These are phyloP conservation scores for Parasteatoda lunata DNA, from an alignment of 2,888 invertebrate genomes.

Conservation along the genomic window DNA sequence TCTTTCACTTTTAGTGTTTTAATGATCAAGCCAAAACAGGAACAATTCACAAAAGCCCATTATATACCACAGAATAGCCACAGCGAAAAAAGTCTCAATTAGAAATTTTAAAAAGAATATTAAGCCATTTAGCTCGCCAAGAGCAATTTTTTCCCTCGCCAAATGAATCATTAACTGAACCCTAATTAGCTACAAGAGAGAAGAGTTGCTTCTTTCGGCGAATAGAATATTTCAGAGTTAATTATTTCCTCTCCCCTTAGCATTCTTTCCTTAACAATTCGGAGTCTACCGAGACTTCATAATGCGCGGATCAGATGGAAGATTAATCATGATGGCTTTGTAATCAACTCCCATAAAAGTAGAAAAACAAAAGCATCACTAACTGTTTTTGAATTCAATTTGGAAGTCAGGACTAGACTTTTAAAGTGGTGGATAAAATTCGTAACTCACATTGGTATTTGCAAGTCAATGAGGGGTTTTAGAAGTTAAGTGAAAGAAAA, in stretches of 20 bases:
- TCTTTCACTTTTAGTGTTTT: too few relatives aligned
- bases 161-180: neutral
- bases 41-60: slow-evolving; percentile 1
- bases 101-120: neutral
- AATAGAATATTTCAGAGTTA: neutral
- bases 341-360: too few relatives aligned
- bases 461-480: too few relatives aligned
- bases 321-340: neutral
- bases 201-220: neutral
- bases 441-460: too few relatives aligned
- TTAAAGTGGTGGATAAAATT: too few relatives aligned
- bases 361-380: too few relatives aligned
- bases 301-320: neutral
- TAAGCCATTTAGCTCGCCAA: neutral
- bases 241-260: neutral
- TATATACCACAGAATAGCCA: neutral
- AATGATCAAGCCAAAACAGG: neutral
- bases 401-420: too few relatives aligned
- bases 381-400: too few relatives aligned
- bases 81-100: neutral
- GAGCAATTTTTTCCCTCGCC: neutral
- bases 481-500: too few relatives aligned
- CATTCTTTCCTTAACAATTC: too few relatives aligned
- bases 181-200: neutral
- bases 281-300: too few relatives aligned